These are phyloP conservation scores for Tichodroma muraria DNA, from an alignment of 2,113 vertebrate species.

Conservation along the genomic window DNA sequence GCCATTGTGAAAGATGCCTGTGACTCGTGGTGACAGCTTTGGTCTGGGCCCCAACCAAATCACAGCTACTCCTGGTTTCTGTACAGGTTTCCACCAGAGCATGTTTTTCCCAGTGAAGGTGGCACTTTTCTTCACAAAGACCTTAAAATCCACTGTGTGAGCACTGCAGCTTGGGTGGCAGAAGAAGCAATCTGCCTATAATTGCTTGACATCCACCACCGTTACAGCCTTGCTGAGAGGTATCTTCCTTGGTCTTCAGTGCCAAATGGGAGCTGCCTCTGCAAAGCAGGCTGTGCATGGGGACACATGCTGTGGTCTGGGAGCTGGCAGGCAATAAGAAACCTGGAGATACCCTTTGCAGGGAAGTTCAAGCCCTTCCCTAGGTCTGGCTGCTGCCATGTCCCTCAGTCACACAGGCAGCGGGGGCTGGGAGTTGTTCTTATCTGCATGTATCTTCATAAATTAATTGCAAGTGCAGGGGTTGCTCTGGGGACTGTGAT, in stretches of 20 bases:
- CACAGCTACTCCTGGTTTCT: neutral
- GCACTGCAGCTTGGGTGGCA: neutral
- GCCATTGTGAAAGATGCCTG: neutral
- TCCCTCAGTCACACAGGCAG: neutral
- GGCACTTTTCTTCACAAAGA: neutral
- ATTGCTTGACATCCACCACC: neutral
- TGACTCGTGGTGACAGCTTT: neutral
- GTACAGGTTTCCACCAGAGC: neutral
- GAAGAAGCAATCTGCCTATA: neutral
- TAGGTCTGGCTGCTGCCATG: neutral
- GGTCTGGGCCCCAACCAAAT: neutral
- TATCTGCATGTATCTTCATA: neutral
- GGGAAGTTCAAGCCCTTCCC: neutral
- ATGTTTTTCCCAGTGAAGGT: neutral
- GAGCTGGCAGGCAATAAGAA: neutral
- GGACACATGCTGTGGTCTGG: neutral
- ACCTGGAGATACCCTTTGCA: accelerated
- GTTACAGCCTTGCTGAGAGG: neutral
- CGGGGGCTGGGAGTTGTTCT: neutral
- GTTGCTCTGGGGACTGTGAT: neutral
- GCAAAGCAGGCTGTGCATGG: accelerated
- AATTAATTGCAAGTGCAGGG: neutral
- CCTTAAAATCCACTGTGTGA: neutral
- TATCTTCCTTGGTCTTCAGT: neutral
- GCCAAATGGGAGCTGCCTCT: neutral